A percentile compares a stretch with the other conserved stretches of the same genome.
phyloP scores from a whole-genome alignment of 2,888 invertebrate species.

The Eupithecia vulgata region DNA sequence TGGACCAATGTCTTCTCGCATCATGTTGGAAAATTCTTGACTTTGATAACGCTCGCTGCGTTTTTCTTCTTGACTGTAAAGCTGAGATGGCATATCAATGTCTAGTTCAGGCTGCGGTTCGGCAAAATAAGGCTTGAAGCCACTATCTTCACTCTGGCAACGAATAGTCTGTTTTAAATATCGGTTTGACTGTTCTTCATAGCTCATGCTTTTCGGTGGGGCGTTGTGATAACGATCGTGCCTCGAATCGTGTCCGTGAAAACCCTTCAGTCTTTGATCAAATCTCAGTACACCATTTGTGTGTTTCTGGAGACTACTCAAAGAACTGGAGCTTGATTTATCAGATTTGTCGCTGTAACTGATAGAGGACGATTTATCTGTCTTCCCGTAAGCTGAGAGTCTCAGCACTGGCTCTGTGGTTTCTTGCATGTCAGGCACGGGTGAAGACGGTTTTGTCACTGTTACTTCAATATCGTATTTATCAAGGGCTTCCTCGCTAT shows the following conservation, averaged over 20 bases:
- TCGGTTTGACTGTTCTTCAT: slow-evolving; percentile 75
- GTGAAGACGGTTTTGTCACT: slow-evolving; percentile 54
- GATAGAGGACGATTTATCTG: slow-evolving; percentile 80
- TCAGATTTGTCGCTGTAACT: slow-evolving; percentile 81
- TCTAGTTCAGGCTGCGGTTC: slow-evolving; percentile 82
- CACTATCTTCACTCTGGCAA: slow-evolving; percentile 86
- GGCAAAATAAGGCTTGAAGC: slow-evolving; percentile 71
- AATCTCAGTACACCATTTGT: slow-evolving; percentile 71
- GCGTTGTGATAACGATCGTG: slow-evolving; percentile 72
- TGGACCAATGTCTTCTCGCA: slow-evolving; percentile 66
- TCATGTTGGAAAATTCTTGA: slow-evolving; percentile 84
- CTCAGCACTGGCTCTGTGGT: slow-evolving; percentile 66
- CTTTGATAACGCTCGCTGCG: slow-evolving; percentile 86
- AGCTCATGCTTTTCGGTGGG: slow-evolving; percentile 80
- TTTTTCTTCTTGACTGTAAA: slow-evolving; percentile 86
- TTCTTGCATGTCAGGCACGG: slow-evolving; percentile 52
- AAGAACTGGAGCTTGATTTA: slow-evolving; percentile 80
- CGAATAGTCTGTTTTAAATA: slow-evolving; percentile 80
- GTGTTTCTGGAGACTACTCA: slow-evolving; percentile 79
- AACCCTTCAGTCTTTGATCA: slow-evolving; percentile 69
- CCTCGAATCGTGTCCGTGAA: slow-evolving; percentile 58
- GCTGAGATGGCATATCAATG: slow-evolving; percentile 82
- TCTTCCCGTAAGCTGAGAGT: slow-evolving; percentile 66
- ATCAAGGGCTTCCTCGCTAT: slow-evolving; percentile 52
- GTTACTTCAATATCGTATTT: slow-evolving; percentile 55